Percentiles rank a stretch among this genome's conserved stretches.
phyloP scores from a whole-genome alignment of 2,888 invertebrate species.

The Zhengitettix transpicula region DNA sequence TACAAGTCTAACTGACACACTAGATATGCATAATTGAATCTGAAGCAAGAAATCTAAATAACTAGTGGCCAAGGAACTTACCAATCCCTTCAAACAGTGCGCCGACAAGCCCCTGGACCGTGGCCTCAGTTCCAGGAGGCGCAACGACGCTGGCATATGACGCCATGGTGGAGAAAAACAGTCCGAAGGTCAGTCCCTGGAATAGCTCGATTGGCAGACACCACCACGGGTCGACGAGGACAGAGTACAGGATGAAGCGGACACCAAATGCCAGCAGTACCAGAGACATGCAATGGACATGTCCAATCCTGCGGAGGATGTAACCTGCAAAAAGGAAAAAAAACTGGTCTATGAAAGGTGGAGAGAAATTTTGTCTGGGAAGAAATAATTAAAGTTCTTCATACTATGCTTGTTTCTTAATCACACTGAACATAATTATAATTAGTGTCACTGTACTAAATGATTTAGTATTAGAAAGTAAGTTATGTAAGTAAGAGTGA shows the following conservation, averaged over 20 bases:
- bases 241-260: conserved; percentile 67
- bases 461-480: too few species aligned
- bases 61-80: conserved; percentile 14
- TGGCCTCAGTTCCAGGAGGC: conserved; percentile 70
- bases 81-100: conserved; percentile 76
- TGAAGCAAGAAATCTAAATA: too few species aligned
- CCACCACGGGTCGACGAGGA: conserved; percentile 65
- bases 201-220: conserved; percentile 69
- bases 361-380: conserved; percentile 9
- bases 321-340: conserved; percentile 34
- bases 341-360: conserved; percentile 67
- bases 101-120: conserved; percentile 74
- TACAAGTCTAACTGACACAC: too few species aligned
- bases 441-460: too few species aligned
- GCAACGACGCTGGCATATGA: conserved; percentile 73
- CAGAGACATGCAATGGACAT: conserved; percentile 66
- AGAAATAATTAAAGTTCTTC: too few species aligned
- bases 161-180: conserved; percentile 77
- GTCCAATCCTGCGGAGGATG: conserved; percentile 63
- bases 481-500: too few species aligned
- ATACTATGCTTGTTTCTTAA: too few species aligned
- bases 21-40: too few species aligned
- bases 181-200: conserved; percentile 77
- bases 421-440: too few species aligned
- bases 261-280: conserved; percentile 65